phyloP scores from a whole-genome alignment of 2,888 invertebrate genomes.

The Drosophila pseudotalamancana region DNA sequence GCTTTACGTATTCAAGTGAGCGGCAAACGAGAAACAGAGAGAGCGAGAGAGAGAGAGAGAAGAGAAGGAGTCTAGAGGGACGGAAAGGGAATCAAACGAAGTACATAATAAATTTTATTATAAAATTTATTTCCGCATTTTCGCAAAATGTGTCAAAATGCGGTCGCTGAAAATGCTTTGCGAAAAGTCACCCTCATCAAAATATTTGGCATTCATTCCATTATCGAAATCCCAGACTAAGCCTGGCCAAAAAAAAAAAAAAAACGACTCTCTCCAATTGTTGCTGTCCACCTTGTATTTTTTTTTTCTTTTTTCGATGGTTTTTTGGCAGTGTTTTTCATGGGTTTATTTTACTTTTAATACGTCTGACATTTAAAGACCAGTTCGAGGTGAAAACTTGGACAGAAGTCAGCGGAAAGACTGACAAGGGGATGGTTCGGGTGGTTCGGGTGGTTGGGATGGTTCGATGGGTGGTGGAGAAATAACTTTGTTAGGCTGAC shows the following conservation, averaged over 20 bases:
- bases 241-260: conserved; percentile 34
- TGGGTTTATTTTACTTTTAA: conserved; percentile 33
- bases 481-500: conserved; percentile 77
- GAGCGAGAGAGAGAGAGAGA: no score
- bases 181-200: conserved; percentile 71
- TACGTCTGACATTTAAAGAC: conserved; percentile 48
- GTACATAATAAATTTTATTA: conserved; percentile 80
- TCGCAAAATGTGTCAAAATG: conserved; percentile 74
- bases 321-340: conserved; percentile 25
- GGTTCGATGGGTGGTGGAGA: conserved; percentile 21
- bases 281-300: conserved; percentile 14
- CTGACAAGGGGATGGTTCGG: conserved; percentile 47
- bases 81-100: conserved; percentile 39
- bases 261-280: conserved; percentile 22
- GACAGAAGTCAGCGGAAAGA: conserved; percentile 50
- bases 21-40: conserved; percentile 46
- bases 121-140: conserved; percentile 70
- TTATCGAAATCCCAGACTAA: conserved; percentile 76
- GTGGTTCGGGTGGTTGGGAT: conserved; percentile 9
- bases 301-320: conserved; percentile 8
- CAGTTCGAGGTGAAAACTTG: conserved; percentile 51
- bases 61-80: background rate
- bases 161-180: conserved; percentile 52
- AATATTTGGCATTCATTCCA: conserved; percentile 82
- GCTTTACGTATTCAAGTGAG: conserved; percentile 52